phyloP scores from a whole-genome alignment of 2,797 vertebrate species.

The Acanthis flammea region DNA sequence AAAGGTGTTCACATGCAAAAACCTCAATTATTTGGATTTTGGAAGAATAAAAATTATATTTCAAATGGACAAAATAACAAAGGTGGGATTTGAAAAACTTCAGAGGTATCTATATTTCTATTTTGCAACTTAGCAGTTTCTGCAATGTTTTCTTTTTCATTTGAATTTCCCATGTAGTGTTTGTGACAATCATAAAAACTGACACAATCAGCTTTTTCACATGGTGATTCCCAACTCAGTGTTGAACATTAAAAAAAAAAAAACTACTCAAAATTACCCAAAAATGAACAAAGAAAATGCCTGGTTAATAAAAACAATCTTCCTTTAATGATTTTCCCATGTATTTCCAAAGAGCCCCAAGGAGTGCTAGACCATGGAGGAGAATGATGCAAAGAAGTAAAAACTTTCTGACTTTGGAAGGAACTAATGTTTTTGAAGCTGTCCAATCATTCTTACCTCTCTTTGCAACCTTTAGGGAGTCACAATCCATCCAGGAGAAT shows the following conservation, averaged over 20 bases:
- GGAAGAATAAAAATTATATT: background rate
- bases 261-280: background rate
- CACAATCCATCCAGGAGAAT: background rate
- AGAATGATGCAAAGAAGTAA: background rate
- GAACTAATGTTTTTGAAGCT: background rate
- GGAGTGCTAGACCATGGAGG: background rate
- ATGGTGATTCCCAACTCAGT: background rate
- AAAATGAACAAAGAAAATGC: background rate
- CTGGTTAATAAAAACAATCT: background rate
- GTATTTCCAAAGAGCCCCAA: background rate
- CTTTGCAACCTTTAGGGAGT: background rate
- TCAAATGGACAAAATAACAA: background rate
- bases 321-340: background rate
- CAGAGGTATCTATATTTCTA: background rate
- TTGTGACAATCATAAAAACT: background rate
- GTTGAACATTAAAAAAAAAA: background rate
- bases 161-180: background rate
- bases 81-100: background rate
- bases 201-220: background rate
- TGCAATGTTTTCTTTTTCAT: background rate
- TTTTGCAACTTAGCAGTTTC: background rate
- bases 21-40: background rate
- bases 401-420: background rate
- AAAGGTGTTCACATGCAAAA: background rate
- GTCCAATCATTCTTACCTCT: slow-evolving; percentile 24